phyloP scores from a whole-genome alignment of 2,113 vertebrate genomes.

The Cynoglossus semilaevis region DNA sequence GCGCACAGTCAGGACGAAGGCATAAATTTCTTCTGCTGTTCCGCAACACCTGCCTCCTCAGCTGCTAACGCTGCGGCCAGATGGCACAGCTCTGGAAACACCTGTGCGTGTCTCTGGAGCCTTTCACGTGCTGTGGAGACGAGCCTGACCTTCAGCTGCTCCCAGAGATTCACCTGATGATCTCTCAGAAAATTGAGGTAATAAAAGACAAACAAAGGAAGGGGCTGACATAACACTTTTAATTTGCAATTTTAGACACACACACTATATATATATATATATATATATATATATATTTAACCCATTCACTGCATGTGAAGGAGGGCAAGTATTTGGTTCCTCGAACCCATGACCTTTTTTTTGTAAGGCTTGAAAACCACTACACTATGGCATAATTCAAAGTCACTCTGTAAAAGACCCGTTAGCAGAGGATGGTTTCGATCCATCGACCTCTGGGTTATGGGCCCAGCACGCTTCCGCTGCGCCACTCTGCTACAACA shows the following conservation, averaged over 20 bases:
- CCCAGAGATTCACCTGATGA: conserved; percentile 6
- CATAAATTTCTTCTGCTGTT: conserved; percentile 49
- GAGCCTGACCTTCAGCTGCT: background rate
- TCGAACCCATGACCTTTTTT: no score
- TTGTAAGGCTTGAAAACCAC: no score
- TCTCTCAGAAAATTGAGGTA: background rate
- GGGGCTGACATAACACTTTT: background rate
- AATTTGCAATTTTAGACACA: background rate
- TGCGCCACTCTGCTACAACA: conserved; percentile 81
- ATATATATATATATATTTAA: no score
- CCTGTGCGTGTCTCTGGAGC: conserved; percentile 55
- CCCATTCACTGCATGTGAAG: no score
- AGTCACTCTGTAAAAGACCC: no score
- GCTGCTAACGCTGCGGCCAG: conserved; percentile 64
- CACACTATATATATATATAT: no score
- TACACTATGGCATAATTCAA: no score
- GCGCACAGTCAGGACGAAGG: conserved; percentile 35
- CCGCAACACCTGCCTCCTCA: conserved; percentile 69
- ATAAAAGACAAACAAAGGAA: background rate
- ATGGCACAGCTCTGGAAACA: conserved; percentile 70
- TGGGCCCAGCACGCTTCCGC: conserved; percentile 85
- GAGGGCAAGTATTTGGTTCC: no score
- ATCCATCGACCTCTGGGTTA: conserved; percentile 85
- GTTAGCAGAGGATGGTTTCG: conserved; percentile 82
- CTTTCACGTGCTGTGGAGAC: background rate